Evolutionary conservation across 1,140 invertebrate species (phyloP).

Genomic region (Meloidogyne chitwoodi): DNA sequence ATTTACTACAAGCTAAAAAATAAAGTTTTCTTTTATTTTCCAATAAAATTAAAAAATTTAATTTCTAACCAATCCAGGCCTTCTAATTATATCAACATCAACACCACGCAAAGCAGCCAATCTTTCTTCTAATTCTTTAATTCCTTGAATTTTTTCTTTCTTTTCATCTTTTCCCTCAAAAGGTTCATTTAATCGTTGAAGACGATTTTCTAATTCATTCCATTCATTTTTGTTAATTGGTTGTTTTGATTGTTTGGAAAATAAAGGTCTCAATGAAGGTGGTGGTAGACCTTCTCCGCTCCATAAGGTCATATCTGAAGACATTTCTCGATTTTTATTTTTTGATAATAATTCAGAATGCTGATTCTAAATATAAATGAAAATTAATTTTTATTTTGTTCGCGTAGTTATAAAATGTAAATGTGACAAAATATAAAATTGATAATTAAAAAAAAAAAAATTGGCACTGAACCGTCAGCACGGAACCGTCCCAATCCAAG

Average conservation of each 20-base stretch:
- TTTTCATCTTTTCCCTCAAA: background rate
- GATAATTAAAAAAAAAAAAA: no score
- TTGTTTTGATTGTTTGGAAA: background rate
- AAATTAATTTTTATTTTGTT: background rate
- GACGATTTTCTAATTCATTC: conserved; percentile 1
- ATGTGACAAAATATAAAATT: background rate
- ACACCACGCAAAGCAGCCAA: conserved; percentile 21
- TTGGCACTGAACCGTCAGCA: no score
- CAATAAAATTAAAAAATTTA: background rate
- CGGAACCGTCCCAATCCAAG: no score
- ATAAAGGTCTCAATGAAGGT: conserved; percentile 18
- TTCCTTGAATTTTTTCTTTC: background rate
- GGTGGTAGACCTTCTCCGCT: conserved; percentile 19
- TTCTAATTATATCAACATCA: conserved; percentile 20
- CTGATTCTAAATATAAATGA: background rate
- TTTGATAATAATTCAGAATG: conserved; percentile 17
- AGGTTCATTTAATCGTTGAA: conserved; percentile 7
- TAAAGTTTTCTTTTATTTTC: no score
- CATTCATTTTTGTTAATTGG: background rate
- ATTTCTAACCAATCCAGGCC: conserved; percentile 22
- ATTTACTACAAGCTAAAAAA: conserved; percentile 1
- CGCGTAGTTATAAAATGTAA: background rate
- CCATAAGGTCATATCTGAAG: conserved; percentile 1
- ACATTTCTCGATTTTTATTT: background rate
- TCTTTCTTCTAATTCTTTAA: conserved; percentile 19